These are phyloP conservation scores for Eilema depressum DNA, from an alignment of 2,888 invertebrate species.

Conservation along the genomic window DNA sequence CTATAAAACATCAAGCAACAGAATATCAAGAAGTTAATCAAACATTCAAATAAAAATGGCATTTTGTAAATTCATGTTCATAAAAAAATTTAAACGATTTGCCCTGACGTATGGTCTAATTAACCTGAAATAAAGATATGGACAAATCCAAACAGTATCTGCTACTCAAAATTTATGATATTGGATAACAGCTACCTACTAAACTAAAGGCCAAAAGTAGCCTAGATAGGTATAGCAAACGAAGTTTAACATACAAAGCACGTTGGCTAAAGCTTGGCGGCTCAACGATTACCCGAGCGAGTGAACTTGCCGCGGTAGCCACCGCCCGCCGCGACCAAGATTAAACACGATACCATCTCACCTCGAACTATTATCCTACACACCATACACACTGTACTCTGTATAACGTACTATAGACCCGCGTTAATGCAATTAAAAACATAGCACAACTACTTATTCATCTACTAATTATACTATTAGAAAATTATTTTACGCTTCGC, in stretches of 20 bases:
- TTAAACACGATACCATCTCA: slow-evolving; percentile 60
- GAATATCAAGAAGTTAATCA: not conserved
- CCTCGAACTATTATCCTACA: slow-evolving; percentile 53
- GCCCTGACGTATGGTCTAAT: not conserved
- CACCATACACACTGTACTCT: slow-evolving; percentile 30
- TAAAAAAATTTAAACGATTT: not conserved
- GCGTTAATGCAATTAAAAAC: slow-evolving; percentile 61
- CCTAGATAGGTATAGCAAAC: not conserved
- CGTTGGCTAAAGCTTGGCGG: slow-evolving; percentile 11
- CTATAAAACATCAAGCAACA: not conserved
- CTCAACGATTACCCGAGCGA: slow-evolving; percentile 44
- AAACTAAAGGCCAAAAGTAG: not conserved
- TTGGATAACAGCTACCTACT: not conserved
- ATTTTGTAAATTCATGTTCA: not conserved
- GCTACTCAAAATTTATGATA: not conserved
- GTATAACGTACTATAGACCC: slow-evolving; percentile 46
- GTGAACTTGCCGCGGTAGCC: slow-evolving; percentile 49
- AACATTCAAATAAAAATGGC: not conserved
- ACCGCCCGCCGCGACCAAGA: slow-evolving; percentile 65
- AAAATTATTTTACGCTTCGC: slow-evolving; percentile 59
- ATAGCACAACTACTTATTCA: slow-evolving; percentile 42
- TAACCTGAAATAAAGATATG: not conserved
- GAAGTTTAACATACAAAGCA: not conserved
- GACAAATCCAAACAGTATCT: not conserved
- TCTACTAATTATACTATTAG: slow-evolving; percentile 53